Conservation (phyloP, 2,888 invertebrate genomes). For the Drosophila gaucha region DNA sequence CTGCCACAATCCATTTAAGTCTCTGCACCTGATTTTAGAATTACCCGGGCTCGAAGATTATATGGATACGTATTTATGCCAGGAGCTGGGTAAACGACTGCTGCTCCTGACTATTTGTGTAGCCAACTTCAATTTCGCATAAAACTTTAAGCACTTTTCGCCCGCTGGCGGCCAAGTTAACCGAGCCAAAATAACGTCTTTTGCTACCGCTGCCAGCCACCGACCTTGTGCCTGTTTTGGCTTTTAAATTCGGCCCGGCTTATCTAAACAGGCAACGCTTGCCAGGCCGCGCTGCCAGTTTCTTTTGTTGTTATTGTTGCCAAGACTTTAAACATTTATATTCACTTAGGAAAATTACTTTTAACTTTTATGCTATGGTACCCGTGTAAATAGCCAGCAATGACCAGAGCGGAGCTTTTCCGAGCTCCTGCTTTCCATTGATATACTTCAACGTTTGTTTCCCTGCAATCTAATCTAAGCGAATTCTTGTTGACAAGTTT, state of each 20-base stretch:
- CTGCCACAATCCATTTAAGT: conserved; percentile 43
- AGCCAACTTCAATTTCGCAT: conserved; percentile 66
- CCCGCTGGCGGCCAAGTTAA: conserved; percentile 55
- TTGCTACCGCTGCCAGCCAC: neutral
- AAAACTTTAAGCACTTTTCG: conserved; percentile 71
- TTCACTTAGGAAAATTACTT: conserved; percentile 82
- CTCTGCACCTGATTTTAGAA: conserved; percentile 53
- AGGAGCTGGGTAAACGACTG: conserved; percentile 17
- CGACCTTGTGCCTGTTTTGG: conserved; percentile 45
- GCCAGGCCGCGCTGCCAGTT: conserved; percentile 14
- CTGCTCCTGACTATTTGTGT: conserved; percentile 38
- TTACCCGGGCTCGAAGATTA: neutral
- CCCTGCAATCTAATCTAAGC: conserved; percentile 54
- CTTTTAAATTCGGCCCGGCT: conserved; percentile 60
- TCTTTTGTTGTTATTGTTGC: conserved; percentile 36
- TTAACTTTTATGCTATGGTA: conserved; percentile 60
- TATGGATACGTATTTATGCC: conserved; percentile 24
- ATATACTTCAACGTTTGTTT: conserved; percentile 49
- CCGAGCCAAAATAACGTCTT: conserved; percentile 8
- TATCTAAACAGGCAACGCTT: conserved; percentile 49
- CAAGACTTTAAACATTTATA: conserved; percentile 75
- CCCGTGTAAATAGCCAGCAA: conserved; percentile 60
- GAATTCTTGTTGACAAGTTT: conserved; percentile 57
- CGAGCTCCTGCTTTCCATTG: conserved; percentile 42
- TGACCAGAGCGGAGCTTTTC: conserved; percentile 11